Conservation (phyloP, 2,888 invertebrate genomes). For the Dryobotodes eremita region DNA sequence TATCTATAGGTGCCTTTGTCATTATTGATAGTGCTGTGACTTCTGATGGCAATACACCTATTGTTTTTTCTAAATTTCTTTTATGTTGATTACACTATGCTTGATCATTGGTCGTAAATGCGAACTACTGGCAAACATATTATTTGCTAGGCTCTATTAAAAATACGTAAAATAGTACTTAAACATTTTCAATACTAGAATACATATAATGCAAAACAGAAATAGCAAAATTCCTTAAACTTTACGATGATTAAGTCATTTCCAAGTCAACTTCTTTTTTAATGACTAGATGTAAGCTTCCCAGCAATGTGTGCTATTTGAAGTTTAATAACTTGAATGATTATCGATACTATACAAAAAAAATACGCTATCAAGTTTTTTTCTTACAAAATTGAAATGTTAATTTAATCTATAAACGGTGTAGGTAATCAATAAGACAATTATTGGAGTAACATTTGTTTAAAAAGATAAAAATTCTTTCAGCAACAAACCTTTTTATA, state of each 20-base stretch:
- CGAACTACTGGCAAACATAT: neutral
- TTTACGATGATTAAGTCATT: slow-evolving; percentile 27
- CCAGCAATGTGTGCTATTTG: neutral
- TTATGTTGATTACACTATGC: too few relatives aligned
- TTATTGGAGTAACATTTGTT: neutral
- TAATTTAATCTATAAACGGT: too few relatives aligned
- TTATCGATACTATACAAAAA: neutral
- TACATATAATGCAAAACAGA: neutral
- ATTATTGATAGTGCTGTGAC: slow-evolving; percentile 50
- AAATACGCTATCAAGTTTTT: neutral
- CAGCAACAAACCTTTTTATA: neutral
- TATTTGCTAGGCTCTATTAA: neutral
- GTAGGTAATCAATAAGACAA: neutral
- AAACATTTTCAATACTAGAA: neutral
- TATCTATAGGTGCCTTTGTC: slow-evolving; percentile 68
- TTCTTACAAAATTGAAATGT: neutral
- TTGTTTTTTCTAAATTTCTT: too few relatives aligned
- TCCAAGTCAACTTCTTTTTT: neutral
- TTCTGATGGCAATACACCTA: neutral
- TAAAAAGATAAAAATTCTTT: neutral
- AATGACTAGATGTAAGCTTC: neutral
- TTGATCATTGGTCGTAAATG: slow-evolving; percentile 10
- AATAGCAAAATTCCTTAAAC: slow-evolving; percentile 4
- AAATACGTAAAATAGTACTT: neutral
- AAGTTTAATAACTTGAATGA: slow-evolving; percentile 2